Evolutionary conservation across 2,113 vertebrate genomes (phyloP).

Genomic region (Pachypanchax playfairii): DNA sequence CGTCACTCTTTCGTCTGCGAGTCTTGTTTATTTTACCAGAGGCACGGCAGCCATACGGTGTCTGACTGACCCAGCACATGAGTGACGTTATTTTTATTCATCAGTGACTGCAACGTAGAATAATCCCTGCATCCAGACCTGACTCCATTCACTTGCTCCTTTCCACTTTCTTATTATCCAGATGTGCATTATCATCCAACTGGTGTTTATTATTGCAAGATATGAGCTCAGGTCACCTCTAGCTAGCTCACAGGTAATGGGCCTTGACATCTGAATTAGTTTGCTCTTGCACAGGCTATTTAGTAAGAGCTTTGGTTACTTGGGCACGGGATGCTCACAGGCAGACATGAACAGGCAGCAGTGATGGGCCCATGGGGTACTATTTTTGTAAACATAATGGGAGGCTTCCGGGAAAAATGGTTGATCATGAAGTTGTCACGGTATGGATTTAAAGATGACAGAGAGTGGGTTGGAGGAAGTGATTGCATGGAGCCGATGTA

Average conservation of each 20-base stretch:
- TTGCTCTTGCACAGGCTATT: conserved; percentile 63
- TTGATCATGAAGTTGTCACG: conserved; percentile 55
- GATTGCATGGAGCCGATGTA: not conserved
- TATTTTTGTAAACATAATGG: conserved; percentile 35
- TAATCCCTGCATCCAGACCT: not conserved
- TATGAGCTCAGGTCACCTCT: conserved; percentile 62
- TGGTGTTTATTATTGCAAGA: conserved; percentile 59
- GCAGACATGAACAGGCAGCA: conserved; percentile 40
- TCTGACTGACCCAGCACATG: conserved; percentile 52
- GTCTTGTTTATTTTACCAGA: conserved; percentile 53
- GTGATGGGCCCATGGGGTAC: conserved; percentile 23
- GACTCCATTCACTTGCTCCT: conserved; percentile 34
- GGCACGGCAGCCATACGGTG: conserved; percentile 43
- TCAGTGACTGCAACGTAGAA: conserved; percentile 16
- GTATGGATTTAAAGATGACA: conserved; percentile 47
- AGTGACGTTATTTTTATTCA: conserved; percentile 67
- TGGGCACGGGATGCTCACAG: conserved; percentile 37
- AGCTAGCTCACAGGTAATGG: conserved; percentile 71
- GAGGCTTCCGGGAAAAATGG: conserved; percentile 53
- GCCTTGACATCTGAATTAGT: conserved; percentile 71
- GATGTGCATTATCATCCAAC: conserved; percentile 59
- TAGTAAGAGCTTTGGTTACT: conserved; percentile 63
- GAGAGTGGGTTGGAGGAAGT: conserved; percentile 21
- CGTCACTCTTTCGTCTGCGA: conserved; percentile 32
- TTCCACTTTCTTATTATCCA: conserved; percentile 55